These are phyloP conservation scores for Centropristis striata DNA, from an alignment of 2,113 vertebrate genomes.

Conservation along the genomic window DNA sequence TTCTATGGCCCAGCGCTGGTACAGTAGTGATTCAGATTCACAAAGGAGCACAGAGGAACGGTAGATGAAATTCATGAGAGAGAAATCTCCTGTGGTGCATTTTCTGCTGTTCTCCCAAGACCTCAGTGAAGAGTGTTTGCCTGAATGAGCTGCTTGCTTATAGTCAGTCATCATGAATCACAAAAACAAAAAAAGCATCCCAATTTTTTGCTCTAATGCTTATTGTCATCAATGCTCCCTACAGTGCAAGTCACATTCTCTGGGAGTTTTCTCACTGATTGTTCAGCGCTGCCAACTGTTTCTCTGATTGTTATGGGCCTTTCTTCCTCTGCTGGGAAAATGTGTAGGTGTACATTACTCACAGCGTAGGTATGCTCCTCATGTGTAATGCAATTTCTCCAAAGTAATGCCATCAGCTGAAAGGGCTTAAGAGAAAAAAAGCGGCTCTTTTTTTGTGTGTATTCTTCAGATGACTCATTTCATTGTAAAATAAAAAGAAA, in stretches of 20 bases:
- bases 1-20: conserved; percentile 19
- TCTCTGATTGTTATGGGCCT: conserved; percentile 41
- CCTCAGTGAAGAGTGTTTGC: conserved; percentile 24
- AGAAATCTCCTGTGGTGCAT: conserved; percentile 36
- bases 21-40: conserved; percentile 22
- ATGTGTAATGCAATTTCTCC: conserved; percentile 63
- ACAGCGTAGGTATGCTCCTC: conserved; percentile 25
- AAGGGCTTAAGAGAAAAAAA: conserved; percentile 30
- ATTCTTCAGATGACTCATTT: conserved; percentile 25
- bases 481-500: background rate
- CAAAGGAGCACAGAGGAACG: conserved; percentile 30
- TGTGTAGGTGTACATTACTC: conserved; percentile 43
- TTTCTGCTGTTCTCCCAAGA: conserved; percentile 26
- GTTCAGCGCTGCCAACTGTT: conserved; percentile 27
- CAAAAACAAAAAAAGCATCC: conserved; percentile 12
- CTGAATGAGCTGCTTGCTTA: conserved; percentile 32
- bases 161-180: conserved; percentile 42
- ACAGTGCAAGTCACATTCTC: conserved; percentile 25
- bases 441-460: background rate
- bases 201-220: conserved; percentile 51
- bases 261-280: conserved; percentile 16
- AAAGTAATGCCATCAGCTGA: conserved; percentile 62
- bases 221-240: conserved; percentile 53
- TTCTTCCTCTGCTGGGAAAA: conserved; percentile 46
- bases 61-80: conserved; percentile 46